These are phyloP conservation scores for Corydoras maculifer DNA, from an alignment of 2,113 vertebrate species.

Conservation along the genomic window DNA sequence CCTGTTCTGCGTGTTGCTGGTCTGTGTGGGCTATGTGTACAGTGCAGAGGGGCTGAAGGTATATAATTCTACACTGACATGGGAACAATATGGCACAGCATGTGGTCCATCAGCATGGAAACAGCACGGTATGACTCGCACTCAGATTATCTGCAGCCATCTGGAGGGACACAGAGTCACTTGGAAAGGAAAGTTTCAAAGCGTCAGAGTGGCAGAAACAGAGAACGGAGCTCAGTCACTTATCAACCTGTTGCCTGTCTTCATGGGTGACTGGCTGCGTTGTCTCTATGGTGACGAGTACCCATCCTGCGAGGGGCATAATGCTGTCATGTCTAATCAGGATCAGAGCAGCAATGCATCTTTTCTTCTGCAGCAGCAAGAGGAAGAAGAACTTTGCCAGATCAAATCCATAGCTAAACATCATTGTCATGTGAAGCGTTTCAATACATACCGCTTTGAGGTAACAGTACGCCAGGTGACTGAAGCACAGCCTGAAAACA, in stretches of 20 bases:
- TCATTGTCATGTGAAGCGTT: slow-evolving; percentile 86
- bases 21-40: slow-evolving; percentile 88
- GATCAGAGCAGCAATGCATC: slow-evolving; percentile 3
- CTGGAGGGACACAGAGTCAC: slow-evolving; percentile 90
- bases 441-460: slow-evolving; percentile 88
- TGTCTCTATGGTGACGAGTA: slow-evolving; percentile 91
- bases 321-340: slow-evolving; percentile 44
- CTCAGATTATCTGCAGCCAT: slow-evolving; percentile 91
- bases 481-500: slow-evolving; percentile 59
- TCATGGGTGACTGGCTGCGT: slow-evolving; percentile 85
- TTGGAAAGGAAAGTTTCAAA: slow-evolving; percentile 85
- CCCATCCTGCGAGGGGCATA: slow-evolving; percentile 72
- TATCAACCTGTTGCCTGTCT: slow-evolving; percentile 82
- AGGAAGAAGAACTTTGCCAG: slow-evolving; percentile 83
- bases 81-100: slow-evolving; percentile 78
- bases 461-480: slow-evolving; percentile 76
- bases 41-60: slow-evolving; percentile 87
- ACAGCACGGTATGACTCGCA: slow-evolving; percentile 83
- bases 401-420: slow-evolving; percentile 81
- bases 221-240: slow-evolving; percentile 91
- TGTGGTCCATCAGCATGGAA: slow-evolving; percentile 89
- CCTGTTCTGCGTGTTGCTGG: slow-evolving; percentile 78
- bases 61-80: slow-evolving; percentile 89
- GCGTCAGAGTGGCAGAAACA: slow-evolving; percentile 79
- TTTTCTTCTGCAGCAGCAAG: slow-evolving; percentile 51